These are phyloP conservation scores for Agonum fuliginosum DNA, from an alignment of 2,888 invertebrate species.

Conservation along the genomic window DNA sequence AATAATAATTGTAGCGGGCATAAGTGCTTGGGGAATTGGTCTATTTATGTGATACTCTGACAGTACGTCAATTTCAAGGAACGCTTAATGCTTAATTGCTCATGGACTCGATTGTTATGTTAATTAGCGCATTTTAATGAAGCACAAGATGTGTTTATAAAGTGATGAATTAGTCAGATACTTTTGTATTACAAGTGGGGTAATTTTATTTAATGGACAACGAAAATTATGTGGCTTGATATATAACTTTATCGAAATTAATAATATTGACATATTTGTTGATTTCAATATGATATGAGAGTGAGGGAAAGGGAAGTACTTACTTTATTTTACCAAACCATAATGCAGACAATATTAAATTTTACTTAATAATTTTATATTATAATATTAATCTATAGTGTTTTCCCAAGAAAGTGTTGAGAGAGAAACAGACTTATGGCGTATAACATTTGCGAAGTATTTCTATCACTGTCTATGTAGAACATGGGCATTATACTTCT, in stretches of 20 bases:
- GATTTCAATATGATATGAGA: too few species aligned
- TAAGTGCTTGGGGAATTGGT: conserved; percentile 25
- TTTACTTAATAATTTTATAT: too few species aligned
- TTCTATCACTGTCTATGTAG: too few species aligned
- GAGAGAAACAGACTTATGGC: too few species aligned
- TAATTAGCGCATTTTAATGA: conserved; percentile 19
- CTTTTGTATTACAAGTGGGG: background rate
- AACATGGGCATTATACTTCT: too few species aligned
- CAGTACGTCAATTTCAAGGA: background rate
- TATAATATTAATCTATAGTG: too few species aligned
- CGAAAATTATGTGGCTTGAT: conserved; percentile 11
- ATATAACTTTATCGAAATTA: conserved; percentile 22
- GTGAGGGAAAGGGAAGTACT: too few species aligned
- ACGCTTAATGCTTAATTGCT: conserved; percentile 1
- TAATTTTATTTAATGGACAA: conserved; percentile 31
- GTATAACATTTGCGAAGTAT: too few species aligned
- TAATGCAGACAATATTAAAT: too few species aligned
- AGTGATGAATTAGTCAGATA: background rate
- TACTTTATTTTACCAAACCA: too few species aligned
- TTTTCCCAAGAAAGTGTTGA: too few species aligned
- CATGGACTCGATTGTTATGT: conserved; percentile 15
- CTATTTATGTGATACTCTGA: conserved; percentile 15
- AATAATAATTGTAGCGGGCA: conserved; percentile 18
- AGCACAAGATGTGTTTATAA: conserved; percentile 21
- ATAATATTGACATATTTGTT: too few species aligned